phyloP scores from a whole-genome alignment of 2,888 invertebrate genomes.

The Unio delphinus region DNA sequence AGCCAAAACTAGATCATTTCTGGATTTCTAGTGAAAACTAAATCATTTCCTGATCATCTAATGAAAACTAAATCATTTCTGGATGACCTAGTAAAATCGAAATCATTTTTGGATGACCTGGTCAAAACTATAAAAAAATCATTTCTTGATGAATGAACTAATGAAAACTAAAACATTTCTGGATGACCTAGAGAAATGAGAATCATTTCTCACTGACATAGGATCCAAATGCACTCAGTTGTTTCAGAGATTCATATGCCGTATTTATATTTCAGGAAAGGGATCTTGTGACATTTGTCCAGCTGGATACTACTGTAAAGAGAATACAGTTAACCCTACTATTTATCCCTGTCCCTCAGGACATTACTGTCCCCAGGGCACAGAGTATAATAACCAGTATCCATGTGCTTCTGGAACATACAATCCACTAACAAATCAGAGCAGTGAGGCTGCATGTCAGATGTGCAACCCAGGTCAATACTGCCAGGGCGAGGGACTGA shows the following conservation, averaged over 20 bases:
- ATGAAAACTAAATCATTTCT: no score
- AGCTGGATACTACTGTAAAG: constrained; percentile 60
- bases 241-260: not conserved
- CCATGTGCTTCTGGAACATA: constrained; percentile 62
- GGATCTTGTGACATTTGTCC: constrained; percentile 58
- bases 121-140: no score
- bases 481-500: constrained; percentile 55
- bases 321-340: constrained; percentile 55
- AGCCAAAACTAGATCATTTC: no score
- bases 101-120: no score
- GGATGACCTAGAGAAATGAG: no score
- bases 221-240: not conserved
- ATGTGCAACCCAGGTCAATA: constrained; percentile 63
- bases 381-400: constrained; percentile 51
- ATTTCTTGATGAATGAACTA: no score
- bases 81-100: no score
- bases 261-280: constrained; percentile 43
- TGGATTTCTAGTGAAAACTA: no score
- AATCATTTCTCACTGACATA: no score
- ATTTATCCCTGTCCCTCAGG: constrained; percentile 49
- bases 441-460: constrained; percentile 48
- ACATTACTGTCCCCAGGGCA: constrained; percentile 62
- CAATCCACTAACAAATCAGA: constrained; percentile 48
- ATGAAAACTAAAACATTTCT: no score
- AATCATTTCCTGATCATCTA: no score